phyloP scores from a whole-genome alignment of 2,888 invertebrate genomes.

The Acrobasis suavella region DNA sequence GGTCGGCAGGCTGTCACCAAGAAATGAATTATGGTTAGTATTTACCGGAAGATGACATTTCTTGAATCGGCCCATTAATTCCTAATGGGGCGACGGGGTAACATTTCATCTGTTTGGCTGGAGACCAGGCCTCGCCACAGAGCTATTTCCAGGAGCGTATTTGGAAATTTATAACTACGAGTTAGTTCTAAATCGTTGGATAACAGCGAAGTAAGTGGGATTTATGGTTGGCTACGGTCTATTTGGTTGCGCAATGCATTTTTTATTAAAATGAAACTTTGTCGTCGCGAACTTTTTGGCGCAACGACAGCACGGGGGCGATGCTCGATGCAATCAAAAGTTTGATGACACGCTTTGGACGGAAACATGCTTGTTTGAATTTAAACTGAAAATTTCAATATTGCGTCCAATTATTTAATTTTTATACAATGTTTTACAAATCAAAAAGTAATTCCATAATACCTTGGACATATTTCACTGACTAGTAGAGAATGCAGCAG shows the following conservation, averaged over 20 bases:
- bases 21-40: conserved; percentile 69
- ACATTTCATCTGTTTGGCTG: conserved; percentile 81
- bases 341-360: conserved; percentile 12
- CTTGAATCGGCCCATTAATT: conserved; percentile 79
- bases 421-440: neutral
- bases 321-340: conserved; percentile 19
- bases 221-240: conserved; percentile 67
- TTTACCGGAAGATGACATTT: conserved; percentile 80
- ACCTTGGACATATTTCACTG: too few species aligned
- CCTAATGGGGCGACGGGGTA: conserved; percentile 74
- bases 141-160: conserved; percentile 75
- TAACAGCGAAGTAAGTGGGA: conserved; percentile 70
- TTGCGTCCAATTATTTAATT: neutral
- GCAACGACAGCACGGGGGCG: conserved; percentile 17
- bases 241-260: conserved; percentile 51
- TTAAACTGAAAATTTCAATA: conserved; percentile 4
- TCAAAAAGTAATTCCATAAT: too few species aligned
- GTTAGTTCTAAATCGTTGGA: conserved; percentile 78
- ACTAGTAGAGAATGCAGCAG: too few species aligned
- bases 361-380: conserved; percentile 7
- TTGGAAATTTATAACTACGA: conserved; percentile 75
- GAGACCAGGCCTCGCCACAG: conserved; percentile 68
- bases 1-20: conserved; percentile 41
- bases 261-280: conserved; percentile 16
- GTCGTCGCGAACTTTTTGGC: conserved; percentile 11